Evolutionary conservation across 2,888 invertebrate genomes (phyloP), one percentile per base, ranked within the genome.

Genomic region (Cephus pygmeus): DNA sequence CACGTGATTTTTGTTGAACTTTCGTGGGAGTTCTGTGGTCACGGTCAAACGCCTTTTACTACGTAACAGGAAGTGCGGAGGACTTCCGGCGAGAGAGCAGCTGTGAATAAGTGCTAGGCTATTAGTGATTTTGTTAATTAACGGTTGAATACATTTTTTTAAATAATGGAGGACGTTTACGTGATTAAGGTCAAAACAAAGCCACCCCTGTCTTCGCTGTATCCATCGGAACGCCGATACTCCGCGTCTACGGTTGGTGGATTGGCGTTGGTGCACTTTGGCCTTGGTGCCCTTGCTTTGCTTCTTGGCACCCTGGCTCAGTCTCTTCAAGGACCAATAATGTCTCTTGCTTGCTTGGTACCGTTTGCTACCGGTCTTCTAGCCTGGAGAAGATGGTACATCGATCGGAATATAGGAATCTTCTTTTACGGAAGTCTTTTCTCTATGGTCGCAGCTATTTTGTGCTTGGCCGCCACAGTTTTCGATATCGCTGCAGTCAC

Each of bases 211-310:
- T 92, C 93, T 79, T 91, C 92, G n/a, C 86, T 94, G 68, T 95
- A 94, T 83, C 95, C 95, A 1, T 95, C 95, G 0, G 95, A 95
- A 87, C 90, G 95, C 82, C 91, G 95, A 77, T 95, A 95, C 86
- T 95, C 95, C 0, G 94, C 95, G 0, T 94, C 95, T 0, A 95
- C 94, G 0, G 94, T 95, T 1, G 93, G 94, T 4, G 95, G 95
- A 0, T 87, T 95, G 69, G 94, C 94, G 2, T 93, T 94, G 90
- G 93, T 95, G 0, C 94, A 95, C 84, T 91, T 94, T 12, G 93
- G 93, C 0, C 91, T 95, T n/a, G 94, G 94, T 0, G 91, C 92
- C 0, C 93, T 94, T 0, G 93, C 94, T 1, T 92, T 94, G 73
- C 87, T 95, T 0, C 91, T 95, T 75, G 94, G 94, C 0, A 93